Evolutionary conservation across 2,888 invertebrate species (phyloP).

Genomic region (Aleiodes leptofemur): DNA sequence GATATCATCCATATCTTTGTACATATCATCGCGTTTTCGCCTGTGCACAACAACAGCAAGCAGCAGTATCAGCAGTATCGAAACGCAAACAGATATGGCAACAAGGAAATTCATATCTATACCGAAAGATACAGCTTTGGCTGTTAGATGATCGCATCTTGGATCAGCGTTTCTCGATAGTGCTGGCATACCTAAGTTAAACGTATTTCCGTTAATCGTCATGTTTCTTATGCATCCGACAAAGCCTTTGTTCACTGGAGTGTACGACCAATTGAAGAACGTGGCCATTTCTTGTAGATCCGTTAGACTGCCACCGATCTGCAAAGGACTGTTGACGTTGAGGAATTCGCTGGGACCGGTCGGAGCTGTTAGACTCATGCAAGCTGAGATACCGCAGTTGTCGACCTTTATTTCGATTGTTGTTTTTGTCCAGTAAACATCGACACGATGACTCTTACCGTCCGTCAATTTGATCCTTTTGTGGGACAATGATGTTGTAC

Average conservation of each 20-base stretch:
- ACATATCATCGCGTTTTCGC: constrained; percentile 89
- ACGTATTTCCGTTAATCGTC: constrained; percentile 88
- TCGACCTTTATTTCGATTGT: constrained; percentile 87
- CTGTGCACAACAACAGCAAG: constrained; percentile 94
- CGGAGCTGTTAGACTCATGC: constrained; percentile 83
- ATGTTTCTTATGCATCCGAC: constrained; percentile 94
- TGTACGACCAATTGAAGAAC: constrained; percentile 82
- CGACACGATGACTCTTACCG: constrained; percentile 91
- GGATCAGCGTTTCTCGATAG: constrained; percentile 83
- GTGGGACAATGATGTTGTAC: constrained; percentile 82
- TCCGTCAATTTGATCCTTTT: constrained; percentile 86
- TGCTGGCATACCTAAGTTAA: constrained; percentile 91
- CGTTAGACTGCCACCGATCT: constrained; percentile 85
- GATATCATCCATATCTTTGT: constrained; percentile 96
- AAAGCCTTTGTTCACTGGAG: constrained; percentile 84
- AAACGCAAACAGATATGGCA: constrained; percentile 91
- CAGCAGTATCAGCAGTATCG: constrained; percentile 88
- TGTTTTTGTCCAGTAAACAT: constrained; percentile 78
- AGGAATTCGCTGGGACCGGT: constrained; percentile 85
- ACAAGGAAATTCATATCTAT: constrained; percentile 92
- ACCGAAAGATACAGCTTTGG: constrained; percentile 87
- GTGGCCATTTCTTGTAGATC: constrained; percentile 80
- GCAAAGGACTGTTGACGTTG: constrained; percentile 91
- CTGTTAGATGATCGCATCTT: constrained; percentile 84
- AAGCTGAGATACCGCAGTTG: constrained; percentile 82